Percentiles rank a stretch among this genome's conserved stretches.
Evolutionary conservation across 2,888 invertebrate genomes (phyloP).

Genomic region (Geophilus truncorum): DNA sequence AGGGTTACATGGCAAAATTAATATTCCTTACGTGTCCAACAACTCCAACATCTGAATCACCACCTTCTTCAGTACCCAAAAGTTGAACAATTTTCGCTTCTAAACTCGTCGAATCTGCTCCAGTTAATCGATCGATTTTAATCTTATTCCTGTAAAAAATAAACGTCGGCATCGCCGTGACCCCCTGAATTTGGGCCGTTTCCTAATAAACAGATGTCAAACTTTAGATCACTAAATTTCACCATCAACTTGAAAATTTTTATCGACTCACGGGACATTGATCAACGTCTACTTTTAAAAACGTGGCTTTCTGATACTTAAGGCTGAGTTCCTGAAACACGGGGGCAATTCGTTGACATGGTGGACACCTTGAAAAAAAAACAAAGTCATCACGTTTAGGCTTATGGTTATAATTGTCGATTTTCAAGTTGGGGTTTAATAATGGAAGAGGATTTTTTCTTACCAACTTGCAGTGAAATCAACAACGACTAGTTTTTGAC

Average conservation of each 20-base stretch:
- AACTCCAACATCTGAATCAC: slow-evolving; percentile 52
- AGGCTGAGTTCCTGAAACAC: slow-evolving; percentile 80
- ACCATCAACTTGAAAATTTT: no score
- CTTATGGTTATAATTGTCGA: no score
- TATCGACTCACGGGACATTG: slow-evolving; percentile 59
- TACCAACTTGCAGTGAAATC: slow-evolving; percentile 94
- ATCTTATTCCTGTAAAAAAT: slow-evolving; percentile 84
- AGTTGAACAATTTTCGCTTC: slow-evolving; percentile 84
- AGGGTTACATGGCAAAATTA: neutral
- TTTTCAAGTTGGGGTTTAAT: no score
- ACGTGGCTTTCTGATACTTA: slow-evolving; percentile 82
- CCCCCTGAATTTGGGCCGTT: slow-evolving; percentile 78
- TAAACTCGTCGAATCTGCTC: slow-evolving; percentile 74
- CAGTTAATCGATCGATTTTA: slow-evolving; percentile 80
- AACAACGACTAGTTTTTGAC: slow-evolving; percentile 82
- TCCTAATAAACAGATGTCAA: no score
- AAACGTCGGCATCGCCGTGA: slow-evolving; percentile 98
- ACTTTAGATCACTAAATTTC: no score
- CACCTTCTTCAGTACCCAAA: slow-evolving; percentile 38
- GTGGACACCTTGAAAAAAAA: slow-evolving; percentile 74
- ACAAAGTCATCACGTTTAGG: neutral
- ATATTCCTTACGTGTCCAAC: slow-evolving; percentile 70
- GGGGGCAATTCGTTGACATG: slow-evolving; percentile 91
- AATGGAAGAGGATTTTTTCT: slow-evolving; percentile 43
- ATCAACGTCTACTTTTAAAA: slow-evolving; percentile 92